phyloP scores from a whole-genome alignment of 2,888 invertebrate genomes.

The Mellilla xanthometata region DNA sequence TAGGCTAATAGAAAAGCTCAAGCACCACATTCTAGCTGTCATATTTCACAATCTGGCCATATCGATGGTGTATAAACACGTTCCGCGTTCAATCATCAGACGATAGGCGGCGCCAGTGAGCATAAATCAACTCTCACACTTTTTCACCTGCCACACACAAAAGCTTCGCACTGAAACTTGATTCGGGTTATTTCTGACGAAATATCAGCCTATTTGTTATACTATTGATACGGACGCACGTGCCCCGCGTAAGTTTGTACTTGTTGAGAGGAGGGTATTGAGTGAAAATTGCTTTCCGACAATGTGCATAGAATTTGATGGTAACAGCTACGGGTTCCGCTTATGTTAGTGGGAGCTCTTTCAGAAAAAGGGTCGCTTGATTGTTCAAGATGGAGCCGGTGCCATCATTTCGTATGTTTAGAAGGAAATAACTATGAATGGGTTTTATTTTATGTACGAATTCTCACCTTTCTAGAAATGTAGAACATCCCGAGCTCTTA shows the following conservation, averaged over 20 bases:
- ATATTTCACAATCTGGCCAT: slow-evolving; percentile 72
- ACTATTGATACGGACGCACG: slow-evolving; percentile 80
- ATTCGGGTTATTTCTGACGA: slow-evolving; percentile 82
- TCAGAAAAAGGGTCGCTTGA: slow-evolving; percentile 33
- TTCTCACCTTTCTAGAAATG: background rate
- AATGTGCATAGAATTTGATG: slow-evolving; percentile 76
- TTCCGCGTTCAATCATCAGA: slow-evolving; percentile 77
- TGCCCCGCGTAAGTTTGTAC: slow-evolving; percentile 78
- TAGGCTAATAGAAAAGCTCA: slow-evolving; percentile 36
- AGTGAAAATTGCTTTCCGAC: slow-evolving; percentile 78
- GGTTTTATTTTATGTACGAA: slow-evolving; percentile 19
- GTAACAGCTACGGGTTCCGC: slow-evolving; percentile 49
- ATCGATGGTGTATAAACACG: slow-evolving; percentile 72
- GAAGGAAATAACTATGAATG: slow-evolving; percentile 21
- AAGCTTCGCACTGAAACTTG: slow-evolving; percentile 80
- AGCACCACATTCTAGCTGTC: slow-evolving; percentile 64
- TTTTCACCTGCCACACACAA: slow-evolving; percentile 83
- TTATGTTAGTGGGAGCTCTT: slow-evolving; percentile 34
- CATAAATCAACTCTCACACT: slow-evolving; percentile 81
- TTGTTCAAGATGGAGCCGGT: slow-evolving; percentile 30
- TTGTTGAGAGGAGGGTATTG: slow-evolving; percentile 77
- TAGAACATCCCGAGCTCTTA: no score
- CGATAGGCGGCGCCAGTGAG: slow-evolving; percentile 77
- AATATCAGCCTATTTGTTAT: slow-evolving; percentile 82
- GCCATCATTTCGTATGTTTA: slow-evolving; percentile 25